These are phyloP conservation scores for Synergus japonicus DNA, from an alignment of 2,888 invertebrate genomes.

Conservation along the genomic window DNA sequence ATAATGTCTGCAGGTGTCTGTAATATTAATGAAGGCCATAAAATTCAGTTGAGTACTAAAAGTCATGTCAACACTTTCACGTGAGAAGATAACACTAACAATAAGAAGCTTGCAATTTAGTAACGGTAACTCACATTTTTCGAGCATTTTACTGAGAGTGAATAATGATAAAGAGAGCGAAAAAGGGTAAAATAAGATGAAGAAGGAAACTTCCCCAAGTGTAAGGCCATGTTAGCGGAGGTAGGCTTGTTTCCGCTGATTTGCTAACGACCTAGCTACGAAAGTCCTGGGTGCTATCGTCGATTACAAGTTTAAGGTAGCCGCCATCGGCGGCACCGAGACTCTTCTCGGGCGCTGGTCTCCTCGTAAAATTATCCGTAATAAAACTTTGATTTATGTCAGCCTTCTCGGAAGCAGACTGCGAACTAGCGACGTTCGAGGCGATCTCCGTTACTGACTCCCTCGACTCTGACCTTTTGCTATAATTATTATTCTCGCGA, in stretches of 20 bases:
- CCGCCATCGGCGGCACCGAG: conserved; percentile 49
- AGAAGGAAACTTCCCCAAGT: neutral
- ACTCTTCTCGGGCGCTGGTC: conserved; percentile 44
- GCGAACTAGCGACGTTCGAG: conserved; percentile 33
- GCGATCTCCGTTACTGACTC: conserved; percentile 26
- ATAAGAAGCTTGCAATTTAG: neutral
- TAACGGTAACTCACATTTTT: neutral
- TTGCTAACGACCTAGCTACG: conserved; percentile 50
- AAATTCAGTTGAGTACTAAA: neutral
- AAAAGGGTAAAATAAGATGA: neutral
- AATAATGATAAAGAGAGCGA: neutral
- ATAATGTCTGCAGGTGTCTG: neutral
- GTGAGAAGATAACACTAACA: neutral
- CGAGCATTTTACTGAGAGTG: neutral
- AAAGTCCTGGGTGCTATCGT: conserved; percentile 23
- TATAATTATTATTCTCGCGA: conserved; percentile 52
- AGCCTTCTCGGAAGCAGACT: conserved; percentile 65
- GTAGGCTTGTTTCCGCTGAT: conserved; percentile 54
- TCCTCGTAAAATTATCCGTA: conserved; percentile 76
- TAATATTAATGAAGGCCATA: neutral
- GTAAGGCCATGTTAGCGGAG: conserved; percentile 38
- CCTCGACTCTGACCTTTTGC: conserved; percentile 45
- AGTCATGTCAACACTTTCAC: neutral
- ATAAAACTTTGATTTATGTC: conserved; percentile 74
- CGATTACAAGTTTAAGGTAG: conserved; percentile 45